Base-by-base conservation (phyloP, 2,888 invertebrate species). In the Myopa testacea region DNA sequence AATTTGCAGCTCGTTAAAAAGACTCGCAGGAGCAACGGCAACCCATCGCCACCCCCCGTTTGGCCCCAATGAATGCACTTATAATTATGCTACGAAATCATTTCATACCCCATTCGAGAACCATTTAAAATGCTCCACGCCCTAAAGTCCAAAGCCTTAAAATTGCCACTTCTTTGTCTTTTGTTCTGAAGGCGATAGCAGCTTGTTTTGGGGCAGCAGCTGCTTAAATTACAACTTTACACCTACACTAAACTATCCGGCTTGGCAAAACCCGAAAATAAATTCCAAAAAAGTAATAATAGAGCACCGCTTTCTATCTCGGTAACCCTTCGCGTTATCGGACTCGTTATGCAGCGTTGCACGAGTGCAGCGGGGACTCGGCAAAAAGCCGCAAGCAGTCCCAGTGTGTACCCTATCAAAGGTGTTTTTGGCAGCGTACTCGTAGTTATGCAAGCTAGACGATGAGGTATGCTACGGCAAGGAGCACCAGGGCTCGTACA, bases 191-290 rank as follows among this genome's bases (percentile, higher is more conserved):
- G 10, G 45, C 45, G 45, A 45, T 10, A 10, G 45, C 45, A 45
- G 45, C 45, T 3, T 45, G 10, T 45, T 45, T 45, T 45, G 45
- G 45, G 45, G 45, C 45, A 10, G 7, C 45, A 45, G 7, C 45
- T 45, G 60, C 38, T 72, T 58, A 16, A 60, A 58, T 72, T 72
- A 58, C 60, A 38, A 60, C 58, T 58, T 72, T 72, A 62, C 60
- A 60, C 58, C 72, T 71, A 71, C 52, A n/a, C 8, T 55, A 52
- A 8, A 67, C 38, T 67, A 12, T 67, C 37, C 38, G 38, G 67
- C 37, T 14, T 37, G 19, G 26, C 14, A 58, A 26, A 58, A 34
- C 38, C 10, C 12, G 34, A 37, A n/a, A 70, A 70, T 52, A 55
- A 37, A 58, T 34, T 14, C 19, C 26, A 55, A 71, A 38, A 71